Evolutionary conservation across 2,888 invertebrate species (phyloP).

Genomic region (Lissonota sp.): DNA sequence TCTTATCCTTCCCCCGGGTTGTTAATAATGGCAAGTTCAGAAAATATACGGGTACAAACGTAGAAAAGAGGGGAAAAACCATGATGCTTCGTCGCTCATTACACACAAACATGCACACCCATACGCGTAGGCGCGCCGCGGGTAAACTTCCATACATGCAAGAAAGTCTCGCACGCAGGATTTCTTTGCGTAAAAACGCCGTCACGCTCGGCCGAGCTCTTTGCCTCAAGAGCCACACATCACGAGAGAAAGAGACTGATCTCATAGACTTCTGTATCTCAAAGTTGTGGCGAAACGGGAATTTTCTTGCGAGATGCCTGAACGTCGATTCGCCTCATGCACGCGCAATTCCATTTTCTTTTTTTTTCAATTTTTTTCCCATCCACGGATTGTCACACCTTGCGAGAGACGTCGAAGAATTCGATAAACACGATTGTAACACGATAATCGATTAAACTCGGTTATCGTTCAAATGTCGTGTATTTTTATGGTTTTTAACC

Average conservation of each 20-base stretch:
- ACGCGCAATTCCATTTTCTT: conserved; percentile 37
- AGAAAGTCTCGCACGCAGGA: conserved; percentile 56
- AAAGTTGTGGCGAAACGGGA: conserved; percentile 47
- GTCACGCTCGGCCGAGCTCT: conserved; percentile 60
- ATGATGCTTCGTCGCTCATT: background rate
- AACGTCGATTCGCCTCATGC: conserved; percentile 38
- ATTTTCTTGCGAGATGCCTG: conserved; percentile 47
- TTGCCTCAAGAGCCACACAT: background rate
- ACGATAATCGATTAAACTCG: conserved; percentile 1
- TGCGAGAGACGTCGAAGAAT: conserved; percentile 5
- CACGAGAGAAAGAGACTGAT: background rate
- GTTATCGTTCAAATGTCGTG: background rate
- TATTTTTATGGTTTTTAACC: background rate
- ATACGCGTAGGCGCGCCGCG: conserved; percentile 54
- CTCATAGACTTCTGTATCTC: conserved; percentile 3
- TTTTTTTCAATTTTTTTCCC: conserved; percentile 8
- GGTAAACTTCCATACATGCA: conserved; percentile 55
- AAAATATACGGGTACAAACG: background rate
- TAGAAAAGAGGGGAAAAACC: background rate
- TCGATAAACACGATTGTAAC: conserved; percentile 3
- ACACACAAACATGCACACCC: background rate
- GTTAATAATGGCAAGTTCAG: conserved; percentile 47
- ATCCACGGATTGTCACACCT: conserved; percentile 48
- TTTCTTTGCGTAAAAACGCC: conserved; percentile 62
- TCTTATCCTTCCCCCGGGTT: conserved; percentile 35